Percentiles rank a stretch among this genome's conserved stretches.
These are phyloP conservation scores for Nasonia oneida DNA, from an alignment of 2,888 invertebrate genomes.

Conservation along the genomic window DNA sequence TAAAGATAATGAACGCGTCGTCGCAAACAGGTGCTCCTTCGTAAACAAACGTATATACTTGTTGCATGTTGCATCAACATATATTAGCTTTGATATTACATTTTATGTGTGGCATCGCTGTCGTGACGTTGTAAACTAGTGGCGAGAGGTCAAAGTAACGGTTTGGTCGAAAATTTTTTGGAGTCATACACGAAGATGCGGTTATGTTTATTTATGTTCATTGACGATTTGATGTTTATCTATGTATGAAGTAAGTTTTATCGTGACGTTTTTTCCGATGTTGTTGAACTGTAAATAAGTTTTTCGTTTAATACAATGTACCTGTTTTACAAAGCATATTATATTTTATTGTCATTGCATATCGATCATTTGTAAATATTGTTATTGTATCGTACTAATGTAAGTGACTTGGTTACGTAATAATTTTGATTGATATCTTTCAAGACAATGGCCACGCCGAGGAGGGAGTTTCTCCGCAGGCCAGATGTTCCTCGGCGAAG, in stretches of 20 bases:
- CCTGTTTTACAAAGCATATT: background rate
- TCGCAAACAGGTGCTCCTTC: background rate
- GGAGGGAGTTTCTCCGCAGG: conserved; percentile 72
- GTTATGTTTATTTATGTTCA: background rate
- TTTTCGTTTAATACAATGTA: background rate
- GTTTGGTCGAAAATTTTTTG: background rate
- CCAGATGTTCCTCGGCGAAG: conserved; percentile 72
- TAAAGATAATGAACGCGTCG: background rate
- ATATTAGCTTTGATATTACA: background rate
- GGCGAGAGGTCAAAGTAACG: background rate
- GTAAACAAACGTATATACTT: background rate
- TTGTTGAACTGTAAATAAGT: conserved; percentile 3
- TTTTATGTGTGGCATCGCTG: background rate
- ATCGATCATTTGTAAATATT: background rate
- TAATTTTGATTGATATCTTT: background rate
- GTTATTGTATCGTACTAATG: background rate
- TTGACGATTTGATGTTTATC: background rate
- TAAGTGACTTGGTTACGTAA: background rate
- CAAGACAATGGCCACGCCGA: conserved; percentile 71
- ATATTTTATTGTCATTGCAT: background rate
- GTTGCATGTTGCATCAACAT: background rate
- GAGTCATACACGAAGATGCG: background rate
- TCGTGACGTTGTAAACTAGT: background rate
- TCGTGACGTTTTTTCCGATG: no score
- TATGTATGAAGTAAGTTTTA: background rate